phyloP scores from a whole-genome alignment of 2,888 invertebrate species.

The Bugulina stolonifera region DNA sequence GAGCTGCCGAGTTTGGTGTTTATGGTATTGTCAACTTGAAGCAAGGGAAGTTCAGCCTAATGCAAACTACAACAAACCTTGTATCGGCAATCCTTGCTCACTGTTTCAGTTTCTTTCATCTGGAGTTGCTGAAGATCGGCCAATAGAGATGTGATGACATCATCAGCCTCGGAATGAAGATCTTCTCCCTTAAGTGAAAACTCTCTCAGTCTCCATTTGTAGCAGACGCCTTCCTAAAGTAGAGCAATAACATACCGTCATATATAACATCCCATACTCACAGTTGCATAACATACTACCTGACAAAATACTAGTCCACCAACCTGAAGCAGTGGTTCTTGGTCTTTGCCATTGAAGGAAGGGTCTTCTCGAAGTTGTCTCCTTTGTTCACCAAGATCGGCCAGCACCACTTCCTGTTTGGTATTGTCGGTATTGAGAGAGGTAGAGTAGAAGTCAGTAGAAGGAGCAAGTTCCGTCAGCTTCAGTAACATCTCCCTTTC shows the following conservation, averaged over 20 bases:
- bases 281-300: too few species aligned
- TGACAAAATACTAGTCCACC: too few species aligned
- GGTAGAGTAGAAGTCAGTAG: background rate
- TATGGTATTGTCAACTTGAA: too few species aligned
- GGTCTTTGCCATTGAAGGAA: background rate
- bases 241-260: background rate
- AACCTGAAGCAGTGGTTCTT: background rate
- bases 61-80: background rate
- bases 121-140: slow-evolving; percentile 43
- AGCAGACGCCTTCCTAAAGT: background rate
- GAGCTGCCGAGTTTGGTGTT: too few species aligned
- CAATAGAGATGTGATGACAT: slow-evolving; percentile 38
- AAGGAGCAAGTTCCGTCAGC: background rate
- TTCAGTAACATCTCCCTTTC: slow-evolving; percentile 34
- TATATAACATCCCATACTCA: too few species aligned
- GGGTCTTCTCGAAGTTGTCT: background rate
- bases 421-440: background rate
- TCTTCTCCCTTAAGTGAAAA: background rate
- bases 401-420: background rate
- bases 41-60: too few species aligned
- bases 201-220: background rate
- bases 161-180: slow-evolving; percentile 29
- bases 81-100: background rate
- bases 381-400: background rate
- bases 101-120: slow-evolving; percentile 33